Base-by-base conservation (phyloP, 1,140 invertebrate genomes). In the Lordiphosa mommai region DNA sequence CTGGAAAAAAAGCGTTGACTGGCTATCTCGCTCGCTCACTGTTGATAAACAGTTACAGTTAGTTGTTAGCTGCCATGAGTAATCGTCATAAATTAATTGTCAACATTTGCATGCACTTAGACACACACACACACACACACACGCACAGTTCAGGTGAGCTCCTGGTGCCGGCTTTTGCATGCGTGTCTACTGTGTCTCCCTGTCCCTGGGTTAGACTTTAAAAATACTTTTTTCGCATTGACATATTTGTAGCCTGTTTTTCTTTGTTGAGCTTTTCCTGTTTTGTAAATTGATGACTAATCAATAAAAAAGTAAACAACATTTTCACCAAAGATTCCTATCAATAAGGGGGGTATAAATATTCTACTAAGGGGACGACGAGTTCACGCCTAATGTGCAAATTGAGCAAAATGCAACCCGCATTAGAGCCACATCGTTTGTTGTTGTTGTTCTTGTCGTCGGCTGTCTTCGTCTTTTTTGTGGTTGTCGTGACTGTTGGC, bases 61-160 rank as follows among this genome's bases (percentile, higher is more conserved):
- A 82, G 76, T 82, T 82, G 23, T 27, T 82, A 84, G 77, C 76
- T 84, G 71, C 77, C 77, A 82, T 82, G 77, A 82, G 77, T 82
- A 82, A 82, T 84, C 77, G 77, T 77, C 77, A 82, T 82, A 82
- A 82, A 82, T 82, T 82, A 82, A 82, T 82, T 82, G 77, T 82
- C 77, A 82, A 82, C 77, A 84, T 82, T 82, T 82, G 77, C 74
- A 74, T 80, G 76, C 74, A 80, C 74, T 80, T 80, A 80, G 74
- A 60, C 61, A 64, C 51, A 67, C 56, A 59, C 59, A 60, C 59
- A 52, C 56, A 63, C 44, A 48, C 46, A 55, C 36, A 50, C 51
- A 44, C 50, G 27, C 44, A 44, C 58, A 41, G 16, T 12, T 23
- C 17, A 12, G 32, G 3, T 12, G 14, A 7, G 12, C 10, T 13